Base-by-base conservation (phyloP, 2,113 vertebrate genomes). In the Gambusia holbrooki region DNA sequence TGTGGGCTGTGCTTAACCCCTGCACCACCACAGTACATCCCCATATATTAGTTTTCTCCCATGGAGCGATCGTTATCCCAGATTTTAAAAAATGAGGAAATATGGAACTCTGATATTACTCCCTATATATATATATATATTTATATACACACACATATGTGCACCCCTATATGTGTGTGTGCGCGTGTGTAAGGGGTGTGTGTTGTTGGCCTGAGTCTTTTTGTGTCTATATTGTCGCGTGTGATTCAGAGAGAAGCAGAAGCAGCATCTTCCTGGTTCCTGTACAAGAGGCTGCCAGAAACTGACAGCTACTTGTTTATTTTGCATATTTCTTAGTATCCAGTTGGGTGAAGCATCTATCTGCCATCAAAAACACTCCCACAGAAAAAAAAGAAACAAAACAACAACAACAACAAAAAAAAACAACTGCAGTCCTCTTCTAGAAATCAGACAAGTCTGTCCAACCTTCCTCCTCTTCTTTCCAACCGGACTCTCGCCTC, bases 231-330 rank as follows among this genome's bases (percentile, higher is more conserved):
- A n/a, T 58, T 9, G n/a, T 58, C 51, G 1, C 65, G 30, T 76
- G 60, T 40, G 68, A 66, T 17, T 61, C 25, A 63, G 29, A 67
- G 62, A 64, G n/a, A 48, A 42, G 42, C 51, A 65, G 68, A 65
- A 42, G 30, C 40, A 60, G 73, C n/a, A 27, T 54, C 19, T 73
- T 54, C 14, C 11, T 40, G 51, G 2, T 45, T 81, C 25, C 60
- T 42, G 27, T 19, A 66, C 33, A 27, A 80, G 32, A 79, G 4
- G 15, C 78, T 87, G 80, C 74, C 76, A 86, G 19, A 69, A 33
- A 64, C 17, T 89, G 87, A 84, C 86, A 88, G 76, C 60, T 86
- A 76, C 73, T 76, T 86, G 76, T 82, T 87, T 87, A 68, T 86
- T 89, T 74, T 88, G 82, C 88, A 86, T 84, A 87, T 76, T 81